Conservation (phyloP, 2,888 invertebrate species). For the Noctua fimbriata region DNA sequence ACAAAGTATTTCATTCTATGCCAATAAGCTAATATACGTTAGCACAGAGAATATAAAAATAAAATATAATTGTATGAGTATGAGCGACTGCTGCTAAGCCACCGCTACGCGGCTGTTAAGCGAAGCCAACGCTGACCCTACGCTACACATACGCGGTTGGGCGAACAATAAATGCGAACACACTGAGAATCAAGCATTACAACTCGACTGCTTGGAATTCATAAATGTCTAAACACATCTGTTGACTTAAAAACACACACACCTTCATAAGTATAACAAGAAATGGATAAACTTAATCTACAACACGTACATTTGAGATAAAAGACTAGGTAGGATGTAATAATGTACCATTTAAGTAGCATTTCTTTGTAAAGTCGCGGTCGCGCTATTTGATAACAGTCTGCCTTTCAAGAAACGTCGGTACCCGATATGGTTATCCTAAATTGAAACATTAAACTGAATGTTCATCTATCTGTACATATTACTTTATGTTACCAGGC, state of each 20-base stretch:
- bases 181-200: neutral
- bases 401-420: slow-evolving; percentile 18
- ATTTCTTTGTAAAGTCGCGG: slow-evolving; percentile 14
- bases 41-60: neutral
- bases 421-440: slow-evolving; percentile 22
- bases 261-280: neutral
- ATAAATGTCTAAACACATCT: neutral
- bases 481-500: neutral
- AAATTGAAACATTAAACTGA: slow-evolving; percentile 13
- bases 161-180: neutral
- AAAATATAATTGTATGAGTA: neutral
- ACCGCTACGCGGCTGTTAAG: neutral
- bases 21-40: neutral
- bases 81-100: neutral
- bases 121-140: neutral
- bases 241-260: neutral
- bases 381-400: slow-evolving; percentile 1
- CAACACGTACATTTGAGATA: slow-evolving; percentile 31
- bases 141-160: neutral
- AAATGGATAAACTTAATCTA: slow-evolving; percentile 11
- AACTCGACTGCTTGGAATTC: neutral
- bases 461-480: slow-evolving; percentile 10
- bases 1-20: neutral
- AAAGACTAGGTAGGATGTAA: slow-evolving; percentile 20
- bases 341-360: neutral